Conservation (phyloP, 2,888 invertebrate genomes). For the Lissonota sp. region DNA sequence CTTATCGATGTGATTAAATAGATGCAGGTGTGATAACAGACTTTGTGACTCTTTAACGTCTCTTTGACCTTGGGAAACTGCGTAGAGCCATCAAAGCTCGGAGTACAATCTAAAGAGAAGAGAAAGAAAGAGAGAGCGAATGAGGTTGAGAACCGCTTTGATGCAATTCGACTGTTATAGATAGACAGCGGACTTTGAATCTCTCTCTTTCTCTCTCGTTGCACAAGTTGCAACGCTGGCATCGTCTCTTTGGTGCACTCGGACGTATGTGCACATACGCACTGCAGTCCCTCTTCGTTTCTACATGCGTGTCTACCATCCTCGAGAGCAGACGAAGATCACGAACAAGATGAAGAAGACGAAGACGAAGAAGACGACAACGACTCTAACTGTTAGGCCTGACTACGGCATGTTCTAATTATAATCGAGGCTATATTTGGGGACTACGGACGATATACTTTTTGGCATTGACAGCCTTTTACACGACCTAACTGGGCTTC, state of each 20-base stretch:
- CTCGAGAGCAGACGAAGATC: conserved; percentile 43
- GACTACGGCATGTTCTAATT: conserved; percentile 79
- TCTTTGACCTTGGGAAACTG: conserved; percentile 59
- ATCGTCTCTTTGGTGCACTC: conserved; percentile 63
- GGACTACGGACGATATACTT: conserved; percentile 75
- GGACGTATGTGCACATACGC: conserved; percentile 57
- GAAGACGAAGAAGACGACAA: conserved; percentile 38
- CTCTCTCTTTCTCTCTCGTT: conserved; percentile 62
- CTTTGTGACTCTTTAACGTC: background rate
- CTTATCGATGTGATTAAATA: conserved; percentile 48
- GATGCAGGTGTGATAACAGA: background rate
- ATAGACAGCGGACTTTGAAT: conserved; percentile 72
- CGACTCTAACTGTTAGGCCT: conserved; percentile 55
- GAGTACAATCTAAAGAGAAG: conserved; percentile 5
- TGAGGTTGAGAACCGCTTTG: conserved; percentile 60
- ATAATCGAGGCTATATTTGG: conserved; percentile 80
- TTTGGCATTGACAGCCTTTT: conserved; percentile 79
- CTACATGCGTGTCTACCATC: conserved; percentile 37
- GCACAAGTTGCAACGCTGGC: conserved; percentile 74
- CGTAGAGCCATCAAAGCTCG: conserved; percentile 39
- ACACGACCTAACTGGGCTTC: conserved; percentile 59
- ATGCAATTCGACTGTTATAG: conserved; percentile 71
- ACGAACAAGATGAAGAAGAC: conserved; percentile 34
- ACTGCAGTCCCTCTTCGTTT: conserved; percentile 56
- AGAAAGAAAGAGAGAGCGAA: conserved; percentile 14